These are phyloP conservation scores for Dicyrtomina minuta DNA, from an alignment of 2,888 invertebrate species.

Conservation along the genomic window DNA sequence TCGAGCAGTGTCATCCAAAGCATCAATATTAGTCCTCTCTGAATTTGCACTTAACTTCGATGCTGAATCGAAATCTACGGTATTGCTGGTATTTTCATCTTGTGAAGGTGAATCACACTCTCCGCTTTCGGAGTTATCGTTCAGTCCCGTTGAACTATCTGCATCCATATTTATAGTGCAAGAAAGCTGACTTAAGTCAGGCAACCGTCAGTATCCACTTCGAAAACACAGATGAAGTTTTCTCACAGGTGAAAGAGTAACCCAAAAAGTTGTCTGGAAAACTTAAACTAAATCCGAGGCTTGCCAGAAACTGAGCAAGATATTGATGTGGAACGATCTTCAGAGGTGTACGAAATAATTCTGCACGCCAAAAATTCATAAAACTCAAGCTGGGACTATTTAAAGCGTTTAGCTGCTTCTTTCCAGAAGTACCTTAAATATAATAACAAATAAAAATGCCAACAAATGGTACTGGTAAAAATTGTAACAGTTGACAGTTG, in stretches of 20 bases:
- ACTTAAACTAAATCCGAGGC: constrained; percentile 32
- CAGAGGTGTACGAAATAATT: no score
- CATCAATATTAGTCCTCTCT: constrained; percentile 42
- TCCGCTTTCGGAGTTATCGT: constrained; percentile 42
- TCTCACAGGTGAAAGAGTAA: no score
- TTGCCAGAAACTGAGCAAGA: constrained; percentile 22
- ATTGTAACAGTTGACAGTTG: no score
- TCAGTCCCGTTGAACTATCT: constrained; percentile 38
- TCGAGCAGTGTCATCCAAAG: constrained; percentile 41
- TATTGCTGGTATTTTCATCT: constrained; percentile 36
- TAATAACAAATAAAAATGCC: no score
- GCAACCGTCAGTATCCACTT: no score
- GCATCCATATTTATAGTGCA: constrained; percentile 32
- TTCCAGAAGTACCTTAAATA: no score
- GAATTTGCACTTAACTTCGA: constrained; percentile 32
- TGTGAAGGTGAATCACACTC: constrained; percentile 38
- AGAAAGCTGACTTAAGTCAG: no score
- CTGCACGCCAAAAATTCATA: no score
- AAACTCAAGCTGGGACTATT: no score
- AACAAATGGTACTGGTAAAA: no score
- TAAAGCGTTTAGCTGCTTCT: no score
- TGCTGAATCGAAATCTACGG: constrained; percentile 30
- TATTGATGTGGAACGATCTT: constrained; percentile 25
- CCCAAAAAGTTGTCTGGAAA: constrained; percentile 34
- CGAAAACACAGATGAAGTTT: not conserved